Base-by-base conservation (phyloP, 2,113 vertebrate species). In the Athene cunicularia region DNA sequence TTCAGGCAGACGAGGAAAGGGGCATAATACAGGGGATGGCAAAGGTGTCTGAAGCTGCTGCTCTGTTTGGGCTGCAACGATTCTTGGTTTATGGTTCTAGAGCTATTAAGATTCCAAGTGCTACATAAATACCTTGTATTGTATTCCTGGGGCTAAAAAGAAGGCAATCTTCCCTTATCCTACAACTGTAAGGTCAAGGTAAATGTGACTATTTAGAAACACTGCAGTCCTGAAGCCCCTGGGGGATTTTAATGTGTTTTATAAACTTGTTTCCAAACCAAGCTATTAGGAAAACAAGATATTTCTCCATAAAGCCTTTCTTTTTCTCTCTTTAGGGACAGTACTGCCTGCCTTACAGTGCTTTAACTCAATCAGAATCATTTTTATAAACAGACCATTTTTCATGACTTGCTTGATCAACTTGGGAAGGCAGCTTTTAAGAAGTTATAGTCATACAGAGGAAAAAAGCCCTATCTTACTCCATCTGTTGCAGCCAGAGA, bases 231-330 rank as follows among this genome's bases (percentile, higher is more conserved):
- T 91, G 70, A 95, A 80, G 66, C 12, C 84, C 71, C 73, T 64
- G 49, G 76, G 84, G 93, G 63, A 91, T 93, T 96, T 95, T 87
- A 95, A 94, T 91, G 73, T 75, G 56, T 81, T 96, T 93, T 94
- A 94, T 96, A 96, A 96, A 95, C 91, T 94, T 96, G 94, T 92
- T 96, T 95, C 72, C 88, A 91, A 89, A 94, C 83, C 73, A 75
- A 82, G 86, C 90, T 94, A 95, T 95, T 96, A 96, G 95, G 90
- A 97, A 95, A 97, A 96, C 93, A 95, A 95, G 86, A 72, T 94
- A 94, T 93, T 95, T 95, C 88, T 92, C 95, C 56, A 91, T 62
- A 95, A 95, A 94, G 53, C 56, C 73, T 94, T 89, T 87, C n/a
- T 94, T 81, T 92, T 89, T 91, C 88, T 91, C 88, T 96, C 88